phyloP scores from a whole-genome alignment of 2,797 vertebrate species.

The Rallus crepitans region DNA sequence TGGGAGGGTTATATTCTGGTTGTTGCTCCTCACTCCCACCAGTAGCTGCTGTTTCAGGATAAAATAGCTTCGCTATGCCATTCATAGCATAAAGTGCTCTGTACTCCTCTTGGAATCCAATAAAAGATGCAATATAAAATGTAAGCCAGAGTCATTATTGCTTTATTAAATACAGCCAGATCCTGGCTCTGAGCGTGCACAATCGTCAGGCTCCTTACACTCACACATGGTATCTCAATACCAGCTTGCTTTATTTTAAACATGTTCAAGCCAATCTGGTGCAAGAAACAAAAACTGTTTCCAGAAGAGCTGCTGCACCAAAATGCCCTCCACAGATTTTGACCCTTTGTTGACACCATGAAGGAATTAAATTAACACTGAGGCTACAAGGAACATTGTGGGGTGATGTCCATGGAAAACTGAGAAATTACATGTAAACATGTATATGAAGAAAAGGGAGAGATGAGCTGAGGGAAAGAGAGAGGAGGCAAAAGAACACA shows the following conservation, averaged over 20 bases:
- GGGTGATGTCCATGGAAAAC: not conserved
- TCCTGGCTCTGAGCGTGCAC: not conserved
- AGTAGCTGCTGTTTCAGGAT: slow-evolving; percentile 63
- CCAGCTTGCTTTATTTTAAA: slow-evolving; percentile 51
- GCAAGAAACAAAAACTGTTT: slow-evolving; percentile 41
- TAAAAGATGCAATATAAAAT: slow-evolving; percentile 55
- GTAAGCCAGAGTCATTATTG: slow-evolving; percentile 58
- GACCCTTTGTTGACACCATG: not conserved
- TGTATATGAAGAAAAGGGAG: not conserved
- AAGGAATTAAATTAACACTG: not conserved
- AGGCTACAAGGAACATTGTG: not conserved
- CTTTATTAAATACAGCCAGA: slow-evolving; percentile 62
- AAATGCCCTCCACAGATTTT: slow-evolving; percentile 23
- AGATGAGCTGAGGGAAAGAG: not conserved
- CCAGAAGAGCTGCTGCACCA: not conserved
- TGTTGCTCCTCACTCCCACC: slow-evolving; percentile 54
- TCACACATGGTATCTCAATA: slow-evolving; percentile 8
- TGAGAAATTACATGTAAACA: not conserved
- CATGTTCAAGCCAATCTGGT: slow-evolving; percentile 24
- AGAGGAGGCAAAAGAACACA: not conserved
- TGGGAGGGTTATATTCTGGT: slow-evolving; percentile 14
- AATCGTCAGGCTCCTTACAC: not conserved
- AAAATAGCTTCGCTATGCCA: slow-evolving; percentile 53
- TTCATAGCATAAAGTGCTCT: slow-evolving; percentile 56
- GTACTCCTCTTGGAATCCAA: slow-evolving; percentile 46